Percentiles rank a stretch among this genome's conserved stretches.
These are phyloP conservation scores for Macaca mulatta DNA, from an alignment of 2,113 vertebrate species.

Conservation along the genomic window DNA sequence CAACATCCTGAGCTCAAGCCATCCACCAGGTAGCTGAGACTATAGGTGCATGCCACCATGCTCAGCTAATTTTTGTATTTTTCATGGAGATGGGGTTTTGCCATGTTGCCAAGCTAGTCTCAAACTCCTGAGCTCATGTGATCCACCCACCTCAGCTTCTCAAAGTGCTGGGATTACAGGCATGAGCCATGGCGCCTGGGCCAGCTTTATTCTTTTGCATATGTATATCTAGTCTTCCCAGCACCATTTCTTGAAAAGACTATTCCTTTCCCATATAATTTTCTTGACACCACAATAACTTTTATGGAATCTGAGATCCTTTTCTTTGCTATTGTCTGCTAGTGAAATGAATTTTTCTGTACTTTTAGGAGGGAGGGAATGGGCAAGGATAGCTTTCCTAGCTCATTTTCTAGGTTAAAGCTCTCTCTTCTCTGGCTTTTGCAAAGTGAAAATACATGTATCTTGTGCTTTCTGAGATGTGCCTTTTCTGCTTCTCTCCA, in stretches of 20 bases:
- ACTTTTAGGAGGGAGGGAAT: background rate
- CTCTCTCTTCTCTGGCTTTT: background rate
- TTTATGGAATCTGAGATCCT: background rate
- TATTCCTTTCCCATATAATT: background rate
- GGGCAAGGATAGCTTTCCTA: background rate
- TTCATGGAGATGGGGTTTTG: too few species aligned
- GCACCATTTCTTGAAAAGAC: conserved; percentile 17
- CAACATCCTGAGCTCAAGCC: too few species aligned
- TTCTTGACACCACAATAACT: background rate
- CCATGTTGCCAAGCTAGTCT: too few species aligned
- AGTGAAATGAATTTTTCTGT: conserved; percentile 25
- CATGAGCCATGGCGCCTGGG: background rate
- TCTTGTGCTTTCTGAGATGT: background rate
- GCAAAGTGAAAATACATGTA: background rate
- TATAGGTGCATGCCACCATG: too few species aligned
- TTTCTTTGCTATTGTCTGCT: conserved; percentile 43
- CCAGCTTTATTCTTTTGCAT: background rate
- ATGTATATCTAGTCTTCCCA: background rate
- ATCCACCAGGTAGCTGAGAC: too few species aligned
- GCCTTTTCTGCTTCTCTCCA: background rate
- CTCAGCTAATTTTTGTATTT: too few species aligned
- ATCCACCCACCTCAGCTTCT: too few species aligned
- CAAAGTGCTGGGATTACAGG: too few species aligned
- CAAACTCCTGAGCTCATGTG: too few species aligned
- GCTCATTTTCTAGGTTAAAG: background rate